Base-by-base conservation (phyloP, 2,888 invertebrate genomes). In the Eupithecia vulgata region DNA sequence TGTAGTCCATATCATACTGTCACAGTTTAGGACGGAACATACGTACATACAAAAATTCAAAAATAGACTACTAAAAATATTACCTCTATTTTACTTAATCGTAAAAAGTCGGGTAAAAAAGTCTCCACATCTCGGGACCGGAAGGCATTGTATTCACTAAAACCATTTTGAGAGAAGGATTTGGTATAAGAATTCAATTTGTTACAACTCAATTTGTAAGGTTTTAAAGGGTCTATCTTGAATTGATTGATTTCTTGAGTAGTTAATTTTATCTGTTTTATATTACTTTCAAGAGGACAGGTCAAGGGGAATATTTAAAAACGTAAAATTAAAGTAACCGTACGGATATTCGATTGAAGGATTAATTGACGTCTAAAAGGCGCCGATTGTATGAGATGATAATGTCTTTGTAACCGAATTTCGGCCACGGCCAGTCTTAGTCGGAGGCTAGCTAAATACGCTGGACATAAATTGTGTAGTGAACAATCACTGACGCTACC, bases 171-270 rank as follows among this genome's bases (percentile, higher is more conserved):
- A 17, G 34, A 61, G 34, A 21, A 65, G 64, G 65, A 40, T 65
- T 70, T 57, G 12, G 25, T 42, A 13, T 35, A 30, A 48, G 65
- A 70, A 65, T 70, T 65, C 40, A 70, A 70, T 70, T 65, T n/a
- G 62, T 40, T 64, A 65, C 65, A 37, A 64, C 35, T 65, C 48
- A 37, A 37, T 65, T 70, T 65, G 48, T 40, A 65, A 65, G 52
- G 65, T 65, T 57, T 70, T 57, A 65, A 52, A 70, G n/a, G 48
- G 35, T 8, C 21, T 62, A 13, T 37, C 25, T 62, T 40, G 48
- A 48, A 42, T 70, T 35, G 17, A 45, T 35, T 59, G 59, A 68
- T 59, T 62, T 34, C 12, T 21, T 35, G 12, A 42, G 59, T 34
- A 30, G 45, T 48, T 35, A n/a, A 48, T 21, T 64, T 62, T 48